A percentile compares a stretch with the other conserved stretches of the same genome.
phyloP scores from a whole-genome alignment of 2,113 vertebrate species.

The Heloderma charlesbogerti region DNA sequence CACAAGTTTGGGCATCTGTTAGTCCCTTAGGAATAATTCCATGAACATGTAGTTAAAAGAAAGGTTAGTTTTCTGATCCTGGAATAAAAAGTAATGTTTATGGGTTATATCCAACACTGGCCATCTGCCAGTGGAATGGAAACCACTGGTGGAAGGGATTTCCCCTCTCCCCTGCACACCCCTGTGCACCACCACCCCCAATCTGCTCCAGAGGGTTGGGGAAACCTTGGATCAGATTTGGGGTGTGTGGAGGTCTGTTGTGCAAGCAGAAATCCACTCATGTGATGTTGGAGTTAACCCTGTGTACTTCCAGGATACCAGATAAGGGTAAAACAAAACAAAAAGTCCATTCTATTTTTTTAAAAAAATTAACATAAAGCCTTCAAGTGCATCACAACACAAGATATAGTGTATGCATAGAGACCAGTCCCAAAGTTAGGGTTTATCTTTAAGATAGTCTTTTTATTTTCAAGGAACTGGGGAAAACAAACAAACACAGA shows the following conservation, averaged over 20 bases:
- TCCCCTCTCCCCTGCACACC: too few relatives aligned
- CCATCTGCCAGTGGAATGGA: too few relatives aligned
- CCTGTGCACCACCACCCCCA: too few relatives aligned
- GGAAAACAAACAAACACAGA: conserved; percentile 57
- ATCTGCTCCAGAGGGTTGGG: too few relatives aligned
- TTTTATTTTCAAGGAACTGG: conserved; percentile 56
- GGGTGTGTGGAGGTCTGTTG: too few relatives aligned
- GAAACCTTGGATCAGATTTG: too few relatives aligned
- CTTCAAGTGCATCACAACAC: conserved; percentile 39
- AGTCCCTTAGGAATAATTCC: conserved; percentile 24
- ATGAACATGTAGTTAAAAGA: conserved; percentile 28
- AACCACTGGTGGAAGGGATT: too few relatives aligned
- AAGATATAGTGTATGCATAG: conserved; percentile 24
- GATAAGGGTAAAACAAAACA: conserved; percentile 43
- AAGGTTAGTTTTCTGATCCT: conserved; percentile 41
- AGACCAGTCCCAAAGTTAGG: conserved; percentile 31
- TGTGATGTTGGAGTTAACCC: too few relatives aligned
- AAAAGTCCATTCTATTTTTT: conserved; percentile 2
- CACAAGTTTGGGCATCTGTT: conserved; percentile 40
- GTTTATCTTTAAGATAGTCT: conserved; percentile 48
- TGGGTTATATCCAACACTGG: too few relatives aligned
- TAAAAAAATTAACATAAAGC: conserved; percentile 9
- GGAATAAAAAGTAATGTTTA: conserved; percentile 43
- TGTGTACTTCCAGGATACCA: conserved; percentile 58
- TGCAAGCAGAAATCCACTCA: too few relatives aligned